phyloP scores from a whole-genome alignment of 1,140 invertebrate genomes.

The Heliconius nattereri region DNA sequence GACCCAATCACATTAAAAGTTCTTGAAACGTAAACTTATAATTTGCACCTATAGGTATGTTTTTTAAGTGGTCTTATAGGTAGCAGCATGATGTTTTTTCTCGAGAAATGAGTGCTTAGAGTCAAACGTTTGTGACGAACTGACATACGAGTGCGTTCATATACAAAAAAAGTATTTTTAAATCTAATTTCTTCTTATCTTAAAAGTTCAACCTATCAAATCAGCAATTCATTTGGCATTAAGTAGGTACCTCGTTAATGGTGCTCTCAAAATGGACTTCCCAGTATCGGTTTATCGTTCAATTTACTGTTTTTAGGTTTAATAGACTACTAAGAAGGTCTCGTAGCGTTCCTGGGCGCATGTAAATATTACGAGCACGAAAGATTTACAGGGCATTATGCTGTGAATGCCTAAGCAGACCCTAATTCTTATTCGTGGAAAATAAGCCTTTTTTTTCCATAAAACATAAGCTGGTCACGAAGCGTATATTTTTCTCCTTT shows the following conservation, averaged over 20 bases:
- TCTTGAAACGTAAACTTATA: not conserved
- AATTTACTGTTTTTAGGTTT: conserved; percentile 27
- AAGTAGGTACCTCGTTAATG: conserved; percentile 33
- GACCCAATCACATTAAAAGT: not conserved
- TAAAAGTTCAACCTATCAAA: not conserved
- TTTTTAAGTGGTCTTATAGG: too few relatives aligned
- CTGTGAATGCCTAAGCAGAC: conserved; percentile 3
- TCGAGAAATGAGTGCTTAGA: not conserved
- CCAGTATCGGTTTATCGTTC: conserved; percentile 34
- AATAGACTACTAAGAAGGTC: conserved; percentile 18
- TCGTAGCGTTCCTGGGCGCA: not conserved
- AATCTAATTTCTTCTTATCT: not conserved
- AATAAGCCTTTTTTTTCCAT: not conserved
- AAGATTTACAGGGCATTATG: conserved; percentile 7
- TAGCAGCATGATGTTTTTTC: not conserved
- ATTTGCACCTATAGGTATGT: too few relatives aligned
- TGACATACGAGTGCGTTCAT: too few relatives aligned
- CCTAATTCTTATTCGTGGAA: not conserved
- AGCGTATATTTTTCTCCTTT: not conserved
- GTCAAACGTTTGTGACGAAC: too few relatives aligned
- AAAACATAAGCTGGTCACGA: not conserved
- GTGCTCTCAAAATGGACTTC: conserved; percentile 31
- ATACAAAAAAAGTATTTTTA: not conserved
- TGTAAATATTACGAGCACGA: conserved; percentile 5
- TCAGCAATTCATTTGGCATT: not conserved